Base-by-base conservation (phyloP, 2,888 invertebrate genomes). In the Hyposoter dolosus region DNA sequence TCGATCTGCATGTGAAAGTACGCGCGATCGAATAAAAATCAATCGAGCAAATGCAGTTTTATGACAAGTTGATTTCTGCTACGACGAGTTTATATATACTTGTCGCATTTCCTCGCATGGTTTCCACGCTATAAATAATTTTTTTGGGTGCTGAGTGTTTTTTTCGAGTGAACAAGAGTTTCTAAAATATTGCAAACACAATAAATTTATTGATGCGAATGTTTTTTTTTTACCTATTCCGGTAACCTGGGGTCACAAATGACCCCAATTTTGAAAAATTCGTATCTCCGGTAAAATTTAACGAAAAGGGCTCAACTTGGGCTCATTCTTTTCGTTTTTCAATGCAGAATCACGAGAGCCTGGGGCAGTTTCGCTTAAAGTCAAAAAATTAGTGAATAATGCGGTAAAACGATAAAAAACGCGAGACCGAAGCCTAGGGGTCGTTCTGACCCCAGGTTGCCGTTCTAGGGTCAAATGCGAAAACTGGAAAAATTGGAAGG, bases 1-100 rank as follows among this genome's bases (percentile, higher is more conserved):
- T 35, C 72, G 45, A 68, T 68, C 12, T n/a, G n/a, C n/a, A n/a
- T n/a, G 50, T 43, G 50, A 71, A 71, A 71, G 71, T 71, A 17
- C 47, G n/a, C 47, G 7, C 23, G 47, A 32, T 50, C 28, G 43
- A 69, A 19, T 9, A 35, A 35, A 28, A 69, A 68, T 19, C 23
- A 69, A 50, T 60, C 28, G 28, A 5, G 3, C 12, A 15, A 28
- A 28, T 3, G 28, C 56, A 23, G 15, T 28, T 60, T 50, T 50
- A 32, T n/a, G 50, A 28, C 7, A 47, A 23, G 47, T 50, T 71
- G 71, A 50, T 50, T 40, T 6, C 69, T 17, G 47, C 45, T 3
- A 47, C 28, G 71, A 50, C 23, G 23, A 71, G 10, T 71, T 71
- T 50, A n/a, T n/a, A n/a, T n/a, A n/a, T n/a, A 3, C 47, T 56